Base-by-base conservation (phyloP, 2,113 vertebrate genomes). In the Pampusana beccarii region DNA sequence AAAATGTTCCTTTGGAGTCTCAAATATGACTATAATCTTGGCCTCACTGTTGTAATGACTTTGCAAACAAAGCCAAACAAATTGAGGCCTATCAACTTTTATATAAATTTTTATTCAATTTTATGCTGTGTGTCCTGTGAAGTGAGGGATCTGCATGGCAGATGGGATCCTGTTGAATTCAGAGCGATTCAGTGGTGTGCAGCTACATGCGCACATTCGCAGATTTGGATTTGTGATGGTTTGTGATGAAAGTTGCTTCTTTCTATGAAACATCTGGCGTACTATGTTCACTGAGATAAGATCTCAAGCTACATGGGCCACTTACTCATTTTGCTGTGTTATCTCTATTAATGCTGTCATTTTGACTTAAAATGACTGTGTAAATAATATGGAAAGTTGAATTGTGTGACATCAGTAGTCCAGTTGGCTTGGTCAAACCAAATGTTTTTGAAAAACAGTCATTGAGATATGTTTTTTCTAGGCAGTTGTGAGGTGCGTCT, bases 321-420 rank as follows among this genome's bases (percentile, higher is more conserved):
- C 58, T 93, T 79, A 40, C 19, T 90, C 3, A 0, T 86, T 95
- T 84, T 61, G 10, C 48, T 87, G 11, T 38, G n/a, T 75, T 91
- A 25, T 23, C 40, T 46, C n/a, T 83, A 92, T 40, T 60, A 82
- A 69, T 72, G 46, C 50, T 88, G 64, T 85, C 53, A 33, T 79
- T 94, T 92, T 91, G 54, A 38, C 84, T 81, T 90, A 44, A 90
- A 86, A 69, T 83, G 88, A 21, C 46, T 40, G 5, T 21, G 79
- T 85, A 91, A 90, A 69, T 83, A 70, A 79, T 92, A 90, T 25
- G 93, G 46, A 36, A 81, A 93, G 92, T 74, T 90, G 56, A 82
- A 46, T 91, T 92, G 56, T 70, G 58, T 60, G n/a, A 69, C 16
- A 0, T 69, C 53, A 54, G 18, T 90, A 64, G 53, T 77, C 58